Percentiles rank a stretch among this genome's conserved stretches.
phyloP scores from a whole-genome alignment of 2,797 vertebrate species.

The Rhinophrynus dorsalis region DNA sequence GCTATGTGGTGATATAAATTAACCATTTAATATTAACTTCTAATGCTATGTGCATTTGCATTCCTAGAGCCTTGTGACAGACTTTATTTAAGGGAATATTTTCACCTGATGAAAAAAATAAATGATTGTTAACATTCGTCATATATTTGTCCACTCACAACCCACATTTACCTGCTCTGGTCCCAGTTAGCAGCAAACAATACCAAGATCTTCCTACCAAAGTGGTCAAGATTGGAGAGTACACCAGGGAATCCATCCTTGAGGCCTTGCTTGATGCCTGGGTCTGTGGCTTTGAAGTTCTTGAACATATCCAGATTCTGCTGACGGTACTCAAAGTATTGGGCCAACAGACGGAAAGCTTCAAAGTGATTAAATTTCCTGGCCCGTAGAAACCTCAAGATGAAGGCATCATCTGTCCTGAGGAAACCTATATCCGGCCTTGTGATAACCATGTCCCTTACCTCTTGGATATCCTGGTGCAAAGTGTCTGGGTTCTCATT shows the following conservation, averaged over 20 bases:
- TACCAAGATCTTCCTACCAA: constrained; percentile 94
- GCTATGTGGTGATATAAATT: too few relatives aligned
- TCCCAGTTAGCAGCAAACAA: constrained; percentile 98
- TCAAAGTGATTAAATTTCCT: constrained; percentile 98
- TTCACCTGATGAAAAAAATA: too few relatives aligned
- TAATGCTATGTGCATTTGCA: too few relatives aligned
- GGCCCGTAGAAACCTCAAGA: constrained; percentile 92
- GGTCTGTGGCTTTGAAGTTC: constrained; percentile 97
- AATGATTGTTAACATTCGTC: too few relatives aligned
- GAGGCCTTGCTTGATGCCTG: constrained; percentile 95
- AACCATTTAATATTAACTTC: too few relatives aligned
- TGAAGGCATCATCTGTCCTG: constrained; percentile 95
- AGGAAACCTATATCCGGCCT: constrained; percentile 97
- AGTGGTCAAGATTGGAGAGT: constrained; percentile 92
- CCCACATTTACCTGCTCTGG: constrained; percentile 89
- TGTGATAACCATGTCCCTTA: constrained; percentile 98
- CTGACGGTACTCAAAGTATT: constrained; percentile 96
- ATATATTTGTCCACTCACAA: too few relatives aligned
- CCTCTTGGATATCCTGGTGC: constrained; percentile 98
- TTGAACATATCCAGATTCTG: constrained; percentile 99
- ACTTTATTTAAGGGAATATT: too few relatives aligned
- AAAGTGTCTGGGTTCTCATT: constrained; percentile 95
- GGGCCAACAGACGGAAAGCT: constrained; percentile 93
- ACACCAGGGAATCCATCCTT: constrained; percentile 97
- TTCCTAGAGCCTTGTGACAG: too few relatives aligned